Base-by-base conservation (phyloP, 1,140 invertebrate species). In the Gyrodactylus bullatarudis region DNA sequence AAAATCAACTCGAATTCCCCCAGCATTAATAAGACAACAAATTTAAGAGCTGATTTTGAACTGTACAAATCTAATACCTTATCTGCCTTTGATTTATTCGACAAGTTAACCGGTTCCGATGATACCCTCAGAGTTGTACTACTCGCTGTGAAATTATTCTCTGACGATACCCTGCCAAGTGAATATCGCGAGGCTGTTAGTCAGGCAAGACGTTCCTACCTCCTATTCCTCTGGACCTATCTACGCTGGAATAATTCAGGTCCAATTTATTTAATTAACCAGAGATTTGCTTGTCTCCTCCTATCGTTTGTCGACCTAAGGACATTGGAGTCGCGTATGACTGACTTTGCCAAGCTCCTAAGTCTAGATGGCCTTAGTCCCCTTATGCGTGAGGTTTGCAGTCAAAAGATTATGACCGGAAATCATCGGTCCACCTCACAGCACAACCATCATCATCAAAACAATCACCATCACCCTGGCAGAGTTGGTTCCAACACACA, bases 291-390 rank as follows among this genome's bases (percentile, higher is more conserved):
- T 20, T 82, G 83, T 76, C 77, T 84, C 69, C 77, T 83, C n/a
- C 80, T 83, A 76, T 83, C 82, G 75, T 76, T 84, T 26, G 79
- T 81, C 20, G 83, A 84, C 77, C 79, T 84, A 74, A 79, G 83
- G 23, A 82, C 84, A 76, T 77, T 84, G 70, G 83, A 82, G 74
- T 83, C 84, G 76, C 79, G 81, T 69, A 83, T 83, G 75, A 83
- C 81, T 1, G 81, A 83, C 73, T 79, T 77, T 27, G 76, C 79
- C 72, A 78, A 84, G 20, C 78, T 81, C 26, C 77, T 84, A 69
- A n/a, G 80, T 75, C 79, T 79, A 1, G 79, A 81, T 70, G 78
- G 78, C 25, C 79, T 81, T 73, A 79, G 80, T 76, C 80, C 80
- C 0, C 76, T 81, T 26, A 81, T 81, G 80, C 80, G 80, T 74